These are phyloP conservation scores for Conops quadrifasciatus DNA, from an alignment of 2,888 invertebrate species.

Conservation along the genomic window DNA sequence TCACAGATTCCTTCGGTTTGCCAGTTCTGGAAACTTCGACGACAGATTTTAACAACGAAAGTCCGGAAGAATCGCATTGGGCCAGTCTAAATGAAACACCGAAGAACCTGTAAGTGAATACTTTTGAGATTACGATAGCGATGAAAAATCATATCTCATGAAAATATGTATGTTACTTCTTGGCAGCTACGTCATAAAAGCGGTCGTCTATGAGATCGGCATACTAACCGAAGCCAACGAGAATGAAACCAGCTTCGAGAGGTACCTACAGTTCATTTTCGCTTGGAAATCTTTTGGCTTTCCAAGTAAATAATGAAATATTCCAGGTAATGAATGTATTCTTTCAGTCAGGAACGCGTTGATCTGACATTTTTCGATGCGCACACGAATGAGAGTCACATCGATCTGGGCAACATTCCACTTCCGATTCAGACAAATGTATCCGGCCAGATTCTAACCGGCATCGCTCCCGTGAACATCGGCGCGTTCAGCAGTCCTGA, in stretches of 20 bases:
- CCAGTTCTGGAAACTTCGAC: slow-evolving; percentile 53
- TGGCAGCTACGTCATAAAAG: slow-evolving; percentile 68
- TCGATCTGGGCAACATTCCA: slow-evolving; percentile 68
- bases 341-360: slow-evolving; percentile 67
- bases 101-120: slow-evolving; percentile 61
- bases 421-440: slow-evolving; percentile 69
- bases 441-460: slow-evolving; percentile 68
- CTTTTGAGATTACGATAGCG: no score
- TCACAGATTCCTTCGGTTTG: slow-evolving; percentile 51
- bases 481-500: slow-evolving; percentile 63
- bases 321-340: neutral
- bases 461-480: slow-evolving; percentile 66
- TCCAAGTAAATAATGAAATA: neutral
- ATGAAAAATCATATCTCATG: neutral
- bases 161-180: neutral
- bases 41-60: slow-evolving; percentile 57
- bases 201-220: slow-evolving; percentile 71
- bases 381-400: slow-evolving; percentile 65
- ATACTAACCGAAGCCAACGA: slow-evolving; percentile 69
- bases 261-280: slow-evolving; percentile 39
- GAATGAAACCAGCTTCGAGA: slow-evolving; percentile 63
- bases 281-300: no score
- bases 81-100: slow-evolving; percentile 56
- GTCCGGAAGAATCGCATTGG: slow-evolving; percentile 55
- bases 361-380: slow-evolving; percentile 69